These are phyloP conservation scores for Cantharis nigra DNA, from an alignment of 2,888 invertebrate species.

Conservation along the genomic window DNA sequence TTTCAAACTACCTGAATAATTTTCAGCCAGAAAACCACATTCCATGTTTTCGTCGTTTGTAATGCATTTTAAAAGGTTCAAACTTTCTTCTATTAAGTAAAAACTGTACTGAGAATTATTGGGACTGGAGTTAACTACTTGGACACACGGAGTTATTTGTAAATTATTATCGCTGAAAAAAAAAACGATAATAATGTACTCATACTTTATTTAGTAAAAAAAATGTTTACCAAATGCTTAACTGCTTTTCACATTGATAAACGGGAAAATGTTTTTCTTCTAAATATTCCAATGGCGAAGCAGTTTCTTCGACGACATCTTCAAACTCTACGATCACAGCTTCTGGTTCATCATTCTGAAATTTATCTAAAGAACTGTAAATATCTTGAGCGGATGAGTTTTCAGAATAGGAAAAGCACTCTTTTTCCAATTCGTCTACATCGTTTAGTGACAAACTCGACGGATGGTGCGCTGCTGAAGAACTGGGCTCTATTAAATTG, in stretches of 20 bases:
- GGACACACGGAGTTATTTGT: constrained; percentile 48
- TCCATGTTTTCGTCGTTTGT: constrained; percentile 53
- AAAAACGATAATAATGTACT: neutral
- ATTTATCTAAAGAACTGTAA: constrained; percentile 41
- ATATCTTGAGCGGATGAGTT: constrained; percentile 45
- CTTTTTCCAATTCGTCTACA: constrained; percentile 67
- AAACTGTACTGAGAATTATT: constrained; percentile 54
- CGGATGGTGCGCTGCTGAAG: constrained; percentile 66
- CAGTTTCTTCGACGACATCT: constrained; percentile 79
- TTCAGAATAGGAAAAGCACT: constrained; percentile 43
- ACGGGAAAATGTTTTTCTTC: constrained; percentile 77
- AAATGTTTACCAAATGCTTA: constrained; percentile 57
- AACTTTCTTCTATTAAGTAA: constrained; percentile 57
- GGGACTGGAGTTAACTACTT: constrained; percentile 37
- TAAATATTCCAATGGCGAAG: constrained; percentile 69
- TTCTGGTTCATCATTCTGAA: constrained; percentile 62
- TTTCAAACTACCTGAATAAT: neutral
- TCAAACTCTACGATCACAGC: constrained; percentile 82
- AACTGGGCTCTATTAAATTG: constrained; percentile 50
- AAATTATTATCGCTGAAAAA: constrained; percentile 40
- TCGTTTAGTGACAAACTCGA: constrained; percentile 78
- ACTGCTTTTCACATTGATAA: constrained; percentile 69
- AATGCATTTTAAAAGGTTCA: constrained; percentile 53
- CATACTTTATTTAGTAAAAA: neutral
- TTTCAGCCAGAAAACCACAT: neutral